phyloP scores from a whole-genome alignment of 2,797 vertebrate genomes.

The Pangasius sanitwongsei region DNA sequence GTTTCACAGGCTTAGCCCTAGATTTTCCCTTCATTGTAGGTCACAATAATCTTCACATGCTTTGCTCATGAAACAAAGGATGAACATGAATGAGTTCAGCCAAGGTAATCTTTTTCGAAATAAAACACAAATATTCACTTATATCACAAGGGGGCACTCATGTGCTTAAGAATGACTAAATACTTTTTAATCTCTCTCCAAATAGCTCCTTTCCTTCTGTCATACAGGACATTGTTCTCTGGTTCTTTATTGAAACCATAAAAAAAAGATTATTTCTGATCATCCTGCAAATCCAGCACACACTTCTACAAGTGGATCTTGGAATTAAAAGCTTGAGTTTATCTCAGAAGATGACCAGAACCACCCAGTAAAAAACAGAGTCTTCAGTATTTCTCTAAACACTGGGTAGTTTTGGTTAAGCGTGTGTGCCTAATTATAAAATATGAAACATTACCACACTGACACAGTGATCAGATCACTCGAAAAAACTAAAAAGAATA shows the following conservation, averaged over 20 bases:
- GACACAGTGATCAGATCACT: not conserved
- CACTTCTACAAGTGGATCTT: not conserved
- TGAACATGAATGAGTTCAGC: not conserved
- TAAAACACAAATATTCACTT: not conserved
- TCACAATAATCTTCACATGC: not conserved
- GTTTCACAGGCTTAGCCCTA: not conserved
- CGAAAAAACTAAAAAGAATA: not conserved
- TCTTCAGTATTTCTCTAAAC: not conserved
- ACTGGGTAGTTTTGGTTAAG: not conserved
- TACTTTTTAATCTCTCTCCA: not conserved
- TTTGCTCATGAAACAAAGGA: conserved; percentile 1
- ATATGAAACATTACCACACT: not conserved
- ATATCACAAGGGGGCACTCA: conserved; percentile 49
- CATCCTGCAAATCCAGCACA: not conserved
- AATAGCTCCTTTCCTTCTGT: not conserved
- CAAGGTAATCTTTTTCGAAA: not conserved
- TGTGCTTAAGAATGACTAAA: not conserved
- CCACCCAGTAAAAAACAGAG: not conserved
- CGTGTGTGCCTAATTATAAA: not conserved
- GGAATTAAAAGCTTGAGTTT: not conserved
- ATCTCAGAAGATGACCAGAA: not conserved
- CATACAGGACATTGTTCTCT: not conserved
- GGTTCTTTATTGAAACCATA: not conserved
- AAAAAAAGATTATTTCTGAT: not conserved
- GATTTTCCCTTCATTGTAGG: not conserved